A percentile compares a stretch with the other conserved stretches of the same genome.
Conservation (phyloP, 2,113 vertebrate genomes). For the Protobothrops flavoviridis region DNA sequence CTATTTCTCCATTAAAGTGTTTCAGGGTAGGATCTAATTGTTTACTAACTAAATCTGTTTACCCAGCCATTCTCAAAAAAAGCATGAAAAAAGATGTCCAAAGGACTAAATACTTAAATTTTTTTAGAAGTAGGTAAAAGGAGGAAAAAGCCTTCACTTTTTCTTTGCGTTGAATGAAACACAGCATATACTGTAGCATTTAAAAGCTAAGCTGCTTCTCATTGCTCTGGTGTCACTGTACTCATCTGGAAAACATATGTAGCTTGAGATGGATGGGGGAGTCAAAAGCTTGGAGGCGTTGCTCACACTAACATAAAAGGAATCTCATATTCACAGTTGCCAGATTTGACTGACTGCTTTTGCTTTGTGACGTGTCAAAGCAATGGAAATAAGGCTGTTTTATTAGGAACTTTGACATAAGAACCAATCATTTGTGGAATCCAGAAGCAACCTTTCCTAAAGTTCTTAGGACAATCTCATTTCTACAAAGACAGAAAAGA, state of each 20-base stretch:
- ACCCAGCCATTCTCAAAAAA: not conserved
- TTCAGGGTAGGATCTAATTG: not conserved
- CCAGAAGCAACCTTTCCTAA: conserved; percentile 42
- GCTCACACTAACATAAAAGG: conserved; percentile 33
- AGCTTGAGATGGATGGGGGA: not conserved
- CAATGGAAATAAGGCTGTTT: conserved; percentile 8
- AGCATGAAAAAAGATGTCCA: not conserved
- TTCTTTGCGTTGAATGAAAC: conserved; percentile 22
- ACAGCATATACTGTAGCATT: not conserved
- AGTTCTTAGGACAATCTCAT: not conserved
- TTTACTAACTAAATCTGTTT: not conserved
- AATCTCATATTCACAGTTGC: conserved; percentile 29
- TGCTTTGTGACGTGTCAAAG: conserved; percentile 53
- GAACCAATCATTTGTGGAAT: conserved; percentile 28
- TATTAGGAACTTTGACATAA: conserved; percentile 3
- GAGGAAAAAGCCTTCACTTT: not conserved
- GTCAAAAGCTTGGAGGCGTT: conserved; percentile 10
- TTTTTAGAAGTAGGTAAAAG: not conserved
- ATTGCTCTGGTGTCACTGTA: conserved; percentile 8
- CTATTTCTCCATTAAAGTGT: not conserved
- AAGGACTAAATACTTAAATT: conserved; percentile 4
- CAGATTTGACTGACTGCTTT: conserved; percentile 31
- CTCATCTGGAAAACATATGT: conserved; percentile 44
- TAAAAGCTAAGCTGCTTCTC: conserved; percentile 4
- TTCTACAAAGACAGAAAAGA: not conserved